Percentiles rank a stretch among this genome's conserved stretches.
phyloP scores from a whole-genome alignment of 2,888 invertebrate species.

The Caprella mutica region DNA sequence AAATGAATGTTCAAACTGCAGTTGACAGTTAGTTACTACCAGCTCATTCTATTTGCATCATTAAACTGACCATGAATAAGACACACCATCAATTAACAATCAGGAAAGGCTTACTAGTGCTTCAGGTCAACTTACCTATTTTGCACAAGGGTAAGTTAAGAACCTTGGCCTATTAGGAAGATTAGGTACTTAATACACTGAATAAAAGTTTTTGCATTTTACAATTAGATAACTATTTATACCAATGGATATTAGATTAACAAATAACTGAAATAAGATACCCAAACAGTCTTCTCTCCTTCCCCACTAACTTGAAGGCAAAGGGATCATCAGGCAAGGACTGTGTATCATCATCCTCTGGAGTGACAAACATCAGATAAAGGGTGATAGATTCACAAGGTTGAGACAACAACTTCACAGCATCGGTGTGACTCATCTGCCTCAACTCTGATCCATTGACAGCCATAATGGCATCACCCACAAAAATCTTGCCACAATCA shows the following conservation, averaged over 20 bases:
- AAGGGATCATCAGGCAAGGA: conserved; percentile 26
- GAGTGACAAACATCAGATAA: conserved; percentile 55
- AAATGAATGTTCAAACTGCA: too few species aligned
- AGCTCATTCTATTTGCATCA: neutral
- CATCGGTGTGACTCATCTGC: conserved; percentile 62
- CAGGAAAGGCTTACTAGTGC: too few species aligned
- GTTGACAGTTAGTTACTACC: neutral
- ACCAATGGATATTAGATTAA: neutral
- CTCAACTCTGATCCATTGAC: conserved; percentile 67
- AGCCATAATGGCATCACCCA: conserved; percentile 71
- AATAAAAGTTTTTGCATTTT: too few species aligned
- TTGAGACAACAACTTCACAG: conserved; percentile 63
- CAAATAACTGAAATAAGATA: too few species aligned
- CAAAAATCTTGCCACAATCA: conserved; percentile 57
- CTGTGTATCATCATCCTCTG: conserved; percentile 34
- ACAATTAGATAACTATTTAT: too few species aligned
- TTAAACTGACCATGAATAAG: neutral
- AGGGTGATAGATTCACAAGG: conserved; percentile 64
- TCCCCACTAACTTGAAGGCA: conserved; percentile 25
- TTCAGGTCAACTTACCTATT: too few species aligned
- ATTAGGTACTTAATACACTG: too few species aligned
- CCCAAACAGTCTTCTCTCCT: too few species aligned
- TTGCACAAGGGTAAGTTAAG: too few species aligned
- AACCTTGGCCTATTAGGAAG: too few species aligned
- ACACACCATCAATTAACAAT: neutral